Conservation (phyloP, 1,140 invertebrate genomes). For the Dryas iulia region DNA sequence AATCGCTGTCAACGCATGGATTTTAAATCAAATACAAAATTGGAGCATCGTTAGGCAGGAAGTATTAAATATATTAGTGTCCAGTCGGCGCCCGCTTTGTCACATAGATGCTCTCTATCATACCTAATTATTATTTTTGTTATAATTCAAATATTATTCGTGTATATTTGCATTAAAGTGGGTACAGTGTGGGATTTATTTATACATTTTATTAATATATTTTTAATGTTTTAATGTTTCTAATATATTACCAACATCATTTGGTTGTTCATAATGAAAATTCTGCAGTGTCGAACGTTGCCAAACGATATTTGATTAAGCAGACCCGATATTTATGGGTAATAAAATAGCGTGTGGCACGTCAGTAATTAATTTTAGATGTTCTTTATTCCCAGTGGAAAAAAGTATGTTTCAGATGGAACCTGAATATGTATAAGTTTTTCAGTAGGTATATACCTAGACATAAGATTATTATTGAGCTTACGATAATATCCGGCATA, state of each 20-base stretch:
- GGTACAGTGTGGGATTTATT: too few species aligned
- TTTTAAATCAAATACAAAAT: conserved; percentile 77
- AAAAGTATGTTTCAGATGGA: neutral
- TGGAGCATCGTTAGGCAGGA: conserved; percentile 72
- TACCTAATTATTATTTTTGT: conserved; percentile 45
- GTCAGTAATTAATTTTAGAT: conserved; percentile 15
- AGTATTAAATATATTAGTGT: conserved; percentile 70
- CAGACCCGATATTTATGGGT: conserved; percentile 68
- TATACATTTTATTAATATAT: too few species aligned
- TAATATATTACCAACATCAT: neutral
- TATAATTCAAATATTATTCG: conserved; percentile 9
- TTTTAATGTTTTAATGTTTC: too few species aligned
- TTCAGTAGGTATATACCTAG: too few species aligned
- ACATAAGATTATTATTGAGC: conserved; percentile 38
- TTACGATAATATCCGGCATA: conserved; percentile 64
- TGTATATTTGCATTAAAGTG: too few species aligned
- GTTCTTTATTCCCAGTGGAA: neutral
- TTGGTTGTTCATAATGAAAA: neutral
- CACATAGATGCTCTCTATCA: conserved; percentile 49
- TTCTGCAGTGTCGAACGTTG: neutral
- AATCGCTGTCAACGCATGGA: conserved; percentile 62
- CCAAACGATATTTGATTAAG: neutral
- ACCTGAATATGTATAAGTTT: conserved; percentile 33
- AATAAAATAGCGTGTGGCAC: conserved; percentile 56
- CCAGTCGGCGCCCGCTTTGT: conserved; percentile 53